phyloP scores from a whole-genome alignment of 1,140 invertebrate species.

The Solen grandis region DNA sequence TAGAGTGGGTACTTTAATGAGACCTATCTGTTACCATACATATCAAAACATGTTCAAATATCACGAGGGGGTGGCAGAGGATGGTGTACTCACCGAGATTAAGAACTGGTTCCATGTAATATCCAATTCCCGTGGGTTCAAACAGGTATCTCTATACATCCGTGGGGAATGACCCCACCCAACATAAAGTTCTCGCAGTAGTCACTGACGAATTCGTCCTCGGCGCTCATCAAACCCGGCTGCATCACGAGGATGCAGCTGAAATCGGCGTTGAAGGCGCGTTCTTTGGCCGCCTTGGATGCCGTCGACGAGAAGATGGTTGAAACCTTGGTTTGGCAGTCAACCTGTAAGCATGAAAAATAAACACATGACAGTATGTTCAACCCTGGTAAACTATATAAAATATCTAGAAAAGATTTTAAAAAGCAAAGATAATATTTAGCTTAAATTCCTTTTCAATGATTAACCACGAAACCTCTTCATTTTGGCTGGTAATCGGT shows the following conservation, averaged over 20 bases:
- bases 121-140: too few relatives aligned
- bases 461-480: neutral
- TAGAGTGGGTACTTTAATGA: too few relatives aligned
- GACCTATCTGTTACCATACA: too few relatives aligned
- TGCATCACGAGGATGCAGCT: conserved; percentile 43
- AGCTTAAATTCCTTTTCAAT: too few relatives aligned
- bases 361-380: neutral
- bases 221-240: conserved; percentile 24
- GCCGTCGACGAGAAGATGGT: conserved; percentile 38
- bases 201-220: conserved; percentile 42
- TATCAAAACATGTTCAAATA: too few relatives aligned
- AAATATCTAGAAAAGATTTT: neutral
- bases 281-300: conserved; percentile 46
- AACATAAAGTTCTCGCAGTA: conserved; percentile 55
- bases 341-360: conserved; percentile 63
- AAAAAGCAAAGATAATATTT: too few relatives aligned
- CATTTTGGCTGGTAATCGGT: too few relatives aligned
- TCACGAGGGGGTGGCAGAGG: too few relatives aligned
- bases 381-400: neutral
- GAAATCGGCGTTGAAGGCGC: conserved; percentile 20
- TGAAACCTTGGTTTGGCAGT: conserved; percentile 55
- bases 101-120: too few relatives aligned
- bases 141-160: conserved; percentile 45
- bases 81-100: too few relatives aligned
- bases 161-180: conserved; percentile 31